A percentile compares a stretch with the other conserved stretches of the same genome.
Conservation (phyloP, 2,797 vertebrate species). For the Chrysolophus pictus region DNA sequence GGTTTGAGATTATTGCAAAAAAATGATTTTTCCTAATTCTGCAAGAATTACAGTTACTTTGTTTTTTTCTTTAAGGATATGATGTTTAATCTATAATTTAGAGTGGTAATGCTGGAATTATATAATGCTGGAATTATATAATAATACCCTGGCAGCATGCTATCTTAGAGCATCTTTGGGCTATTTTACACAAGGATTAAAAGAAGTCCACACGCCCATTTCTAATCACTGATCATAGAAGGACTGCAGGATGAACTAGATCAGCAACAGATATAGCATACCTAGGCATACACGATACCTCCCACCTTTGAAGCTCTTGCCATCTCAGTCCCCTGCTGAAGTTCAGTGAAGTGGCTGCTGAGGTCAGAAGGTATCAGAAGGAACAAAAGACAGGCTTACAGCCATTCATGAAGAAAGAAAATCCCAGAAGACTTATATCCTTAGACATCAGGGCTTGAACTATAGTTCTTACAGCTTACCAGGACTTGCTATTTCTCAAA, state of each 20-base stretch:
- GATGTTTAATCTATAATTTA: background rate
- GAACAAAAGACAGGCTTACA: background rate
- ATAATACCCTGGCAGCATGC: background rate
- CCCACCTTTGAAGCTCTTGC: background rate
- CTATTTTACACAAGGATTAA: background rate
- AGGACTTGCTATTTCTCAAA: background rate
- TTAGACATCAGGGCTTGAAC: background rate
- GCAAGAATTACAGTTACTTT: background rate
- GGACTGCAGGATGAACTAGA: background rate
- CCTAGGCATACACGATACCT: background rate
- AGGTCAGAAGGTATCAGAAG: background rate
- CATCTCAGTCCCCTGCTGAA: background rate
- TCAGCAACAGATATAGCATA: background rate
- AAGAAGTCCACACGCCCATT: background rate
- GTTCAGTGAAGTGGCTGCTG: background rate
- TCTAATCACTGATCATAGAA: background rate
- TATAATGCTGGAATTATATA: too few relatives aligned
- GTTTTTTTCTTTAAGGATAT: background rate
- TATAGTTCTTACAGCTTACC: background rate
- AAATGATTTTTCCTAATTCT: background rate
- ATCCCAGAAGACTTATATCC: background rate
- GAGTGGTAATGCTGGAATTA: background rate
- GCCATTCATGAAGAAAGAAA: background rate
- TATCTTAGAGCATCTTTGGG: background rate
- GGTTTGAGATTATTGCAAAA: background rate